Base-by-base conservation (phyloP, 2,797 vertebrate species). In the Eospalax fontanierii region DNA sequence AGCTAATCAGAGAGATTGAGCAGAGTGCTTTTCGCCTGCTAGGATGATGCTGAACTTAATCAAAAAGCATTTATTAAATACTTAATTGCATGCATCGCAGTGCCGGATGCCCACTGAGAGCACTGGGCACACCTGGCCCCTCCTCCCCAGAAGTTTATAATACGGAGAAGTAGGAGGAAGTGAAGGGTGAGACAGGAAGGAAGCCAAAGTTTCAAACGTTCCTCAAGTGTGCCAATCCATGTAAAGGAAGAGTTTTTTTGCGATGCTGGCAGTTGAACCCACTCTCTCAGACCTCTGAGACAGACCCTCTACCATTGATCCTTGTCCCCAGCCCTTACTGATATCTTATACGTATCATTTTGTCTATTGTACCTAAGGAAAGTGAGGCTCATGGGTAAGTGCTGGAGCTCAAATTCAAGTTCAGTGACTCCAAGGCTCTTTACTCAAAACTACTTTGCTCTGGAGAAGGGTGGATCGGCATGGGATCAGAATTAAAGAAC, bases 1-100 rank as follows among this genome's bases (percentile, higher is more conserved):
- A 89, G 87, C 93, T 95, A 76, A 97, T 95, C 93, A 90, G 70
- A 46, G 59, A 46, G 74, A 93, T 71, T 81, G 94, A 91, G 35
- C 87, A 61, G 85, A 87, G 87, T 66, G 87, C n/a, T 90, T 93
- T 63, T 78, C 1, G 0, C 90, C 80, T 81, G 91, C 89, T 75
- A 59, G 61, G 87, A 75, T 35, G 80, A 9, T 35, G 33, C 81
- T 66, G 81, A 90, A 88, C 91, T 94, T 91, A 91, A 97, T 95
- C 74, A 91, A 91, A 95, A 94, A 66, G 89, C 87, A 74, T 61
- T 91, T 96, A 89, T 90, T 89, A 94, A 94, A 66, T 46, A 66
- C 43, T 91, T 95, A 92, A 89, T 93, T 75, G 16, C n/a, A 50
- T 3, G 43, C 54, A 21, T 83, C 12, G 92, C 90, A 61, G 65